Evolutionary conservation across 2,888 invertebrate species (phyloP).

Genomic region (Tetragonisca angustula): DNA sequence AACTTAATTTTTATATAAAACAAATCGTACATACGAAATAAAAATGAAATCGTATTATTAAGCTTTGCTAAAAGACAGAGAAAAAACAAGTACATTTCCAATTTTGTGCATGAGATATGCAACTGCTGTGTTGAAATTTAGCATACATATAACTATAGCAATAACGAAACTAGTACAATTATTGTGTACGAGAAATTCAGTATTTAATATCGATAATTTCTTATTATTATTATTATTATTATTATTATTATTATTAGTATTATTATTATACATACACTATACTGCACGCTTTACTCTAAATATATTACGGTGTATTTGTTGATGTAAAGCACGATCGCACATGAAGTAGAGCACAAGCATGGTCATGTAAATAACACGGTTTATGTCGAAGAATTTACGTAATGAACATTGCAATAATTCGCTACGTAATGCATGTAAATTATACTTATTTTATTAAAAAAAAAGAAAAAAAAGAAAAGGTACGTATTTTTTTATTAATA

Average conservation of each 20-base stretch:
- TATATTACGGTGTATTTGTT: constrained; percentile 59
- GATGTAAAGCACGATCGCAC: constrained; percentile 70
- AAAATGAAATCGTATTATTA: constrained; percentile 32
- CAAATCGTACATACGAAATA: constrained; percentile 23
- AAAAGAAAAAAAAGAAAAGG: constrained; percentile 35
- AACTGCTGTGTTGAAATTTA: constrained; percentile 54
- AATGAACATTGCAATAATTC: constrained; percentile 54
- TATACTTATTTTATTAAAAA: constrained; percentile 55
- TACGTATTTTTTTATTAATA: constrained; percentile 77
- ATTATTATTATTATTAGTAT: constrained; percentile 16
- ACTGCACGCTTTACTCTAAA: constrained; percentile 67
- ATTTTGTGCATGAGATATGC: constrained; percentile 53
- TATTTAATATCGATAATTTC: constrained; percentile 49
- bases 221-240: constrained; percentile 19
- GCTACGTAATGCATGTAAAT: constrained; percentile 66
- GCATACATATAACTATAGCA: constrained; percentile 33
- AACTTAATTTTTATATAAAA: constrained; percentile 22
- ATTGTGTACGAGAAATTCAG: constrained; percentile 42
- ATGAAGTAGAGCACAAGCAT: constrained; percentile 76
- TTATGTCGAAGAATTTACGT: constrained; percentile 58
- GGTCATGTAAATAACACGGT: constrained; percentile 78
- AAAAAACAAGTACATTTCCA: constrained; percentile 6
- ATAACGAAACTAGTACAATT: constrained; percentile 39
- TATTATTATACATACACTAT: constrained; percentile 53
- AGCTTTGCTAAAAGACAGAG: constrained; percentile 3